These are phyloP conservation scores for Dasyprocta punctata DNA, from an alignment of 2,113 vertebrate species.

Conservation along the genomic window DNA sequence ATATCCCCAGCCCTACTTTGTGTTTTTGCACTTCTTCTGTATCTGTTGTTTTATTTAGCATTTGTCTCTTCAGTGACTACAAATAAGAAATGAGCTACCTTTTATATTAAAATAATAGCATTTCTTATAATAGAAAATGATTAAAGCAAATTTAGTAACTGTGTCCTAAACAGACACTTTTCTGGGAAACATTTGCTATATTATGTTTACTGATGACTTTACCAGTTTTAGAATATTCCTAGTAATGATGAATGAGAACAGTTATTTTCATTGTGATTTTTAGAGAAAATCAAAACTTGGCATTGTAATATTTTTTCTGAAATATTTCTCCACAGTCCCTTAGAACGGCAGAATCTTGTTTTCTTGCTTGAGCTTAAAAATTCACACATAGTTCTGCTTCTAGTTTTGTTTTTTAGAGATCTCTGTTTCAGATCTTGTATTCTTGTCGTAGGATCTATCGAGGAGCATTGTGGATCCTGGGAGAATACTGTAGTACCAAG, in stretches of 20 bases:
- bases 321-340: not conserved
- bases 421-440: slow-evolving; percentile 11
- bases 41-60: not conserved
- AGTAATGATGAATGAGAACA: not conserved
- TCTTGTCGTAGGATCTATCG: slow-evolving; percentile 93
- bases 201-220: slow-evolving; percentile 28
- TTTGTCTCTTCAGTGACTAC: not conserved
- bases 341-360: too few relatives aligned
- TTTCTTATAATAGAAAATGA: slow-evolving; percentile 4
- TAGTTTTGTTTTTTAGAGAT: not conserved
- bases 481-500: slow-evolving; percentile 98
- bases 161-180: not conserved
- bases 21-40: slow-evolving; percentile 9
- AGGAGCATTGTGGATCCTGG: slow-evolving; percentile 97
- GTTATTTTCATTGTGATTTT: slow-evolving; percentile 30
- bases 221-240: slow-evolving; percentile 46
- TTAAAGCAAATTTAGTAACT: slow-evolving; percentile 37
- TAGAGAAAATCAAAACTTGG: slow-evolving; percentile 16
- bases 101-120: slow-evolving; percentile 25
- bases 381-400: slow-evolving; percentile 34
- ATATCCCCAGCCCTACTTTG: not conserved
- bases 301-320: too few relatives aligned
- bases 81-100: slow-evolving; percentile 26
- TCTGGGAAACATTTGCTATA: slow-evolving; percentile 26
- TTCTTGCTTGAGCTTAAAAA: too few relatives aligned